phyloP scores from a whole-genome alignment of 92 coral and sea anemone species.

The Metridium senile region DNA sequence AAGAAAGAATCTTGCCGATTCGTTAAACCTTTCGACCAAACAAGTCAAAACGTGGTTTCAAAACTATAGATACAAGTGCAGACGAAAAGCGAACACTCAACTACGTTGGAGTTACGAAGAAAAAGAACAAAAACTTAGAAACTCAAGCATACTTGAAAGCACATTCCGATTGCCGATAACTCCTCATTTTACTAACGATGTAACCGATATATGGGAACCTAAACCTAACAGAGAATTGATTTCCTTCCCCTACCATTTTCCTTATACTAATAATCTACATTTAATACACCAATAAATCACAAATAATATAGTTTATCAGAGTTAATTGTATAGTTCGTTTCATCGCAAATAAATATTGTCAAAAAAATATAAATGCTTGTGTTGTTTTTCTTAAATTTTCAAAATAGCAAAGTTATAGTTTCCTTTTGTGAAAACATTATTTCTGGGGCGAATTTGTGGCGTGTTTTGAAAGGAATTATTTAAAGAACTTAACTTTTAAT shows the following conservation, averaged over 20 bases:
- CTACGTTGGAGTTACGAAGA: neutral
- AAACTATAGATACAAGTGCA: constrained; percentile 37
- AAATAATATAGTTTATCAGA: neutral
- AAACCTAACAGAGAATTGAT: neutral
- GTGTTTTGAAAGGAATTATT: too few relatives aligned
- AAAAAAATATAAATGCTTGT: neutral
- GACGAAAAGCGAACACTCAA: neutral
- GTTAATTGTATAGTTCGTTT: neutral
- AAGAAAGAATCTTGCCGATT: constrained; percentile 23
- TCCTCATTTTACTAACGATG: neutral
- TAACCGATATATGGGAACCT: neutral
- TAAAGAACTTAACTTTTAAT: too few relatives aligned
- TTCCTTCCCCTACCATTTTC: neutral
- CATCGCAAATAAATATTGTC: neutral
- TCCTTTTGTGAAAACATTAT: neutral
- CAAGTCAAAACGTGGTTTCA: constrained; percentile 48
- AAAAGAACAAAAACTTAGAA: neutral
- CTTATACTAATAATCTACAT: neutral
- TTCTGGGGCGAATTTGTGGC: too few relatives aligned
- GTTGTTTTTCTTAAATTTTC: neutral
- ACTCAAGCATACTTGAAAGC: neutral
- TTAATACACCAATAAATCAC: neutral
- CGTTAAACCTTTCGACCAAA: constrained; percentile 29
- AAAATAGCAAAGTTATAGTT: too few relatives aligned
- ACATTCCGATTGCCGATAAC: neutral